Base-by-base conservation (phyloP, 2,113 vertebrate genomes). In the Loxodonta africana region DNA sequence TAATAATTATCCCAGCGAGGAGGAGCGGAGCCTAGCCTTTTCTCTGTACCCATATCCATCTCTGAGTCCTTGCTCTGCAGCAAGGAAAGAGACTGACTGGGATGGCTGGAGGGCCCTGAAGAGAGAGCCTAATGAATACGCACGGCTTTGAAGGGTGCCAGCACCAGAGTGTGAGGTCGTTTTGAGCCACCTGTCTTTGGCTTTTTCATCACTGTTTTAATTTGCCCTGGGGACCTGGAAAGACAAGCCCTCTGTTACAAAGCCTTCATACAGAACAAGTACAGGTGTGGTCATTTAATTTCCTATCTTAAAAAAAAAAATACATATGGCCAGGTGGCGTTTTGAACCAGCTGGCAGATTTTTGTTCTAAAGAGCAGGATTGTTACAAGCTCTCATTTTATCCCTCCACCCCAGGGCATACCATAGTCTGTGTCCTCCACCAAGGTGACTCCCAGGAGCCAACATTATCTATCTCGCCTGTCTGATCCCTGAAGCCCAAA, bases 211-310 rank as follows among this genome's bases (percentile, higher is more conserved):
- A 76, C 88, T 89, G 82, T 94, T 95, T 95, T 84, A 80, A 88
- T 98, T 91, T 95, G 86, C 83, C 89, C 63, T 0, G 0, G 88
- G 95, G 83, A 88, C 91, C 83, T 89, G 78, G 67, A 96, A 91
- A 44, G 62, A 88, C 78, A 95, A 95, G 26, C 44, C 62, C 44
- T 97, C 77, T 87, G 46, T 92, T 96, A 48, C 76, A 71, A 96
- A 97, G 95, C 84, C 85, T 93, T 92, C 23, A 6, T 21, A 51
- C 44, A 83, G 91, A 93, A 91, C 65, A 81, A 82, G 21, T 41
- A 94, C 65, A 86, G 96, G 91, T 89, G 80, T 87, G 83, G 73
- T 83, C 88, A 80, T 94, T 97, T 94, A 86, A 95, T 97, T 94
- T 90, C 46, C 87, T 76, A 85, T n/a, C 41, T 87, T 78, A 7